Evolutionary conservation across 2,888 invertebrate genomes (phyloP), one percentile per base, ranked within the genome.

Genomic region (Pyrgus malvae): DNA sequence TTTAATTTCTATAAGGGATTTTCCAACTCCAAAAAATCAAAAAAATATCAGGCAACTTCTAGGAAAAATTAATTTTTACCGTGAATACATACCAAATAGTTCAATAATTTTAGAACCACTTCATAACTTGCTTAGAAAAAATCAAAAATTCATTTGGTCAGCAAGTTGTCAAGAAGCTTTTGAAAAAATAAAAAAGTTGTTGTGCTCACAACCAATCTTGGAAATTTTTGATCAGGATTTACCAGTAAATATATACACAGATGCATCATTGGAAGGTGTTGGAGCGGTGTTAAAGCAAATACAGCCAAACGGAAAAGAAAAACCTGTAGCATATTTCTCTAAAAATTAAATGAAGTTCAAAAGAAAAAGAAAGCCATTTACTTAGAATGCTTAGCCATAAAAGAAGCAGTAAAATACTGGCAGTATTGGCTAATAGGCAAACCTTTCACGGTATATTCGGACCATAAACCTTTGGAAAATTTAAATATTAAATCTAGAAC

Each of bases 21-120:
- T 31, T 11, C 31, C 31, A 31, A 31, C 7, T 6, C 31, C 31
- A 31, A 31, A 31, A 12, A 31, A 4, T 12, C 12, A 12, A 4
- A 31, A 31, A 31, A 31, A 31, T 11, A 7, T 31, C 6, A 31
- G 31, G 12, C 31, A 31, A 12, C 12, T 31, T 31, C 7, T 60
- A 19, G 63, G 64, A 35, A 70, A 67, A 61, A 58, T 63, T n/a
- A 65, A 61, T 29, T 67, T 63, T 48, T 59, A 63, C 25, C 29
- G 23, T 37, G 17, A 55, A 31, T 55, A 17, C 42, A 7, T 55
- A 14, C 51, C 41, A 37, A 23, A 51, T 1, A 46, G 11, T 11
- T 3, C 56, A 44, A 54, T 50, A 6, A 58, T 29, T 6, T 19
- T 58, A 25, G 50, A 60, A 12, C 56, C 58, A 7, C n/a, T 31